These are phyloP conservation scores for Nudaria mundana DNA, from an alignment of 2,888 invertebrate species.

Conservation along the genomic window DNA sequence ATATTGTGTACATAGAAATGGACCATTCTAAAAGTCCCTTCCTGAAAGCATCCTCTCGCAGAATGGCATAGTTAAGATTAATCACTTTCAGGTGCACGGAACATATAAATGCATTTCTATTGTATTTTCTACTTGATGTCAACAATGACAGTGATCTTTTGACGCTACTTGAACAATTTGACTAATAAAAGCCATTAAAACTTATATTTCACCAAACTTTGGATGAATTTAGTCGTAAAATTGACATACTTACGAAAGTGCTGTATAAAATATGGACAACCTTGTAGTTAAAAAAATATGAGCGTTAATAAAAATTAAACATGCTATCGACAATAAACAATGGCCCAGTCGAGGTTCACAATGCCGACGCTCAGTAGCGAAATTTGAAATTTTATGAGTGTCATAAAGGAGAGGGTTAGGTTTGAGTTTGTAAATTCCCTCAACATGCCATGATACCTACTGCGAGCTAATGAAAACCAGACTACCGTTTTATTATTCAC, in stretches of 20 bases:
- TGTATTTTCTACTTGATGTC: no score
- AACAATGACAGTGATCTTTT: no score
- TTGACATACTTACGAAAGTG: slow-evolving; percentile 13
- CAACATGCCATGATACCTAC: slow-evolving; percentile 60
- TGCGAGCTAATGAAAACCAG: slow-evolving; percentile 64
- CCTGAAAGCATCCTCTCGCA: no score
- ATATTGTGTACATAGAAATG: no score
- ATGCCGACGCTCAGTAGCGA: slow-evolving; percentile 53
- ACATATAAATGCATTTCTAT: no score
- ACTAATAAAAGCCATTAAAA: no score
- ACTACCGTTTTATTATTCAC: slow-evolving; percentile 69
- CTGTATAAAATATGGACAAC: slow-evolving; percentile 17
- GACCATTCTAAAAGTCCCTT: no score
- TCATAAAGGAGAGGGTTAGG: slow-evolving; percentile 68
- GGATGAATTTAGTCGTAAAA: slow-evolving; percentile 9
- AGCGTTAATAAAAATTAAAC: slow-evolving; percentile 33
- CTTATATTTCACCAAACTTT: no score
- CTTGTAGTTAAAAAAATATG: slow-evolving; percentile 27
- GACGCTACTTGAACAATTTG: no score
- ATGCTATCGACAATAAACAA: slow-evolving; percentile 37
- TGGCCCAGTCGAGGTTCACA: slow-evolving; percentile 37
- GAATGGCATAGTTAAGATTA: no score
- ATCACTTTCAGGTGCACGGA: no score
- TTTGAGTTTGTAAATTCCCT: slow-evolving; percentile 53
- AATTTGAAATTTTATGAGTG: slow-evolving; percentile 72